Evolutionary conservation across 2,888 invertebrate genomes (phyloP), one percentile per base, ranked within the genome.

Genomic region (Gastracanthus pulcherrimus): DNA sequence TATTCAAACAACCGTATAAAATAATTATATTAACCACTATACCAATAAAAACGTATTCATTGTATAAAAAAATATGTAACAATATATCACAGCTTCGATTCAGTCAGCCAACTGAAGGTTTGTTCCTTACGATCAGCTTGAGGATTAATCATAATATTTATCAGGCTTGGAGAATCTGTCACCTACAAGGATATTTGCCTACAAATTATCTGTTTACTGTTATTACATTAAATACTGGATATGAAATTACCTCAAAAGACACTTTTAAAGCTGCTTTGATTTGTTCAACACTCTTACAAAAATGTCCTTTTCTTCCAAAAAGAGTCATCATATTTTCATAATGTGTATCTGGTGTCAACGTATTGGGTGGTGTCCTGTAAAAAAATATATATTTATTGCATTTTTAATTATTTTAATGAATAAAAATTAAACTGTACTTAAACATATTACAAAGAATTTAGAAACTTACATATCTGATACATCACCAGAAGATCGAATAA

Each of bases 281-380:
- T 87, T 98, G 96, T 0, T 95, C 94, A 55, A 96, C 94, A 0
- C 96, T 96, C 84, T 94, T 94, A 83, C 96, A 98, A 85, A 96
- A 95, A 88, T 95, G 94, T 19, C 98, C 98, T 82, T 94, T 93
- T 77, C 95, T 95, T 2, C 96, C 97, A 89, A 98, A 97, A 92
- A 98, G 94, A 89, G 94, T 94, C 94, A 97, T 95, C 94, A 99
- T 95, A 88, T 96, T 95, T 90, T 99, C 98, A 90, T 99, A 99
- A 76, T 95, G 95, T 1, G 96, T 95, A 88, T 95, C 95, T 11
- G 95, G 95, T 41, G 95, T 94, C 55, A 99, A 93, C 0, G 96
- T 94, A 23, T 96, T 96, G 0, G 98, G 98, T 51, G 98, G 98
- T 48, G 96, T 95, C 82, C 98, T 98, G 90, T 67, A 92, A 91